These are phyloP conservation scores for Stegophylla sp. DNA, from an alignment of 2,888 invertebrate genomes.

Conservation along the genomic window DNA sequence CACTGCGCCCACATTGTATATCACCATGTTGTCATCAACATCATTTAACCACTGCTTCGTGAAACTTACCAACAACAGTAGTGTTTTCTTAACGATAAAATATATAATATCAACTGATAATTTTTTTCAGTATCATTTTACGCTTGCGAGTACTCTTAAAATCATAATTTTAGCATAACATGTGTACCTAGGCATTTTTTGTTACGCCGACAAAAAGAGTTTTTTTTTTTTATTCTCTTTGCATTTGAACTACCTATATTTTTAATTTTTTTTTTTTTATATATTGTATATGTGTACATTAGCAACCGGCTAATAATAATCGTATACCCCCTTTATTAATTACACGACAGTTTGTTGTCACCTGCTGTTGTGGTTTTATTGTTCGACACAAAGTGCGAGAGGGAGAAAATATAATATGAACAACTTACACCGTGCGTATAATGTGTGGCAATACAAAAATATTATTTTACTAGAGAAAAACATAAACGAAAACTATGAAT, in stretches of 20 bases:
- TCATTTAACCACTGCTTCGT: background rate
- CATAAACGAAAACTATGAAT: no score
- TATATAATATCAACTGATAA: no score
- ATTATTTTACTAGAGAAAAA: background rate
- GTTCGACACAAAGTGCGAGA: constrained; percentile 7
- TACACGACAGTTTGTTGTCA: constrained; percentile 38
- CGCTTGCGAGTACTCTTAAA: background rate
- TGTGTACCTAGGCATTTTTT: background rate
- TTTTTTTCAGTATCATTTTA: no score
- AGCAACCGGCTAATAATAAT: constrained; percentile 56
- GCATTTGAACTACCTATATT: background rate
- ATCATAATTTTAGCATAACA: background rate
- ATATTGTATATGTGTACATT: constrained; percentile 56
- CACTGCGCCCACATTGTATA: background rate
- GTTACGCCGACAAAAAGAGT: background rate
- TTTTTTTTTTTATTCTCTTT: background rate
- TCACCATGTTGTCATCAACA: background rate
- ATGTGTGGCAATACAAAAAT: background rate
- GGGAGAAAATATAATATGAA: background rate
- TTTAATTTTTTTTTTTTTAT: constrained; percentile 1
- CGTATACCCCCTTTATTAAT: constrained; percentile 1
- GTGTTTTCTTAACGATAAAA: background rate
- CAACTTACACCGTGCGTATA: constrained; percentile 1
- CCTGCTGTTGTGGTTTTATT: constrained; percentile 38
- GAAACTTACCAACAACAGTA: background rate